A percentile compares a stretch with the other conserved stretches of the same genome.
phyloP scores from a whole-genome alignment of 2,797 vertebrate species.

The Odontamblyopus lacepedii region DNA sequence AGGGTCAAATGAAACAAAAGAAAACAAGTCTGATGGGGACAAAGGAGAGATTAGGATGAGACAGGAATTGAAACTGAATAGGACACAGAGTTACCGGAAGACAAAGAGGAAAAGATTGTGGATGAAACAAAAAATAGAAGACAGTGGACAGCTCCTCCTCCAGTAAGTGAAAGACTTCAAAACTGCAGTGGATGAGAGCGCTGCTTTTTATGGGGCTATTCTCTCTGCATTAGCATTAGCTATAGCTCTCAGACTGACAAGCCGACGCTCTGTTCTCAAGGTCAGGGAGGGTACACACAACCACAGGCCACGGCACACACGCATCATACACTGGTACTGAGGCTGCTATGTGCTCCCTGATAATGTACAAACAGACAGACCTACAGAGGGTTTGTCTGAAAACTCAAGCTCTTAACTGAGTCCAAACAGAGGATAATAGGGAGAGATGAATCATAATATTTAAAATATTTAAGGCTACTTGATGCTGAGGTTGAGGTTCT shows the following conservation, averaged over 20 bases:
- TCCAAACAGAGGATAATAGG: neutral
- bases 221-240: constrained; percentile 76
- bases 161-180: constrained; percentile 68
- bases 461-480: neutral
- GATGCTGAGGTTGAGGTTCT: neutral
- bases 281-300: constrained; percentile 72
- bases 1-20: constrained; percentile 54
- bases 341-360: constrained; percentile 42
- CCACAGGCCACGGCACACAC: constrained; percentile 62
- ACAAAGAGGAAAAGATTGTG: constrained; percentile 56
- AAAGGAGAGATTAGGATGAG: constrained; percentile 61
- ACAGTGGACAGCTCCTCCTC: constrained; percentile 56
- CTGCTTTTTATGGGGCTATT: constrained; percentile 66
- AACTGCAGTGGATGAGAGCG: constrained; percentile 63
- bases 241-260: constrained; percentile 73
- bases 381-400: constrained; percentile 3
- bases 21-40: constrained; percentile 54
- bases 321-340: constrained; percentile 27
- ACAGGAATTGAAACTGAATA: constrained; percentile 60
- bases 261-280: constrained; percentile 66
- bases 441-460: neutral
- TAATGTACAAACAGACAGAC: constrained; percentile 20
- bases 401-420: neutral
- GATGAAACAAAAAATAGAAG: constrained; percentile 66
- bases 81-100: constrained; percentile 62